Conservation (phyloP, 2,113 vertebrate genomes). For the Orycteropus afer region DNA sequence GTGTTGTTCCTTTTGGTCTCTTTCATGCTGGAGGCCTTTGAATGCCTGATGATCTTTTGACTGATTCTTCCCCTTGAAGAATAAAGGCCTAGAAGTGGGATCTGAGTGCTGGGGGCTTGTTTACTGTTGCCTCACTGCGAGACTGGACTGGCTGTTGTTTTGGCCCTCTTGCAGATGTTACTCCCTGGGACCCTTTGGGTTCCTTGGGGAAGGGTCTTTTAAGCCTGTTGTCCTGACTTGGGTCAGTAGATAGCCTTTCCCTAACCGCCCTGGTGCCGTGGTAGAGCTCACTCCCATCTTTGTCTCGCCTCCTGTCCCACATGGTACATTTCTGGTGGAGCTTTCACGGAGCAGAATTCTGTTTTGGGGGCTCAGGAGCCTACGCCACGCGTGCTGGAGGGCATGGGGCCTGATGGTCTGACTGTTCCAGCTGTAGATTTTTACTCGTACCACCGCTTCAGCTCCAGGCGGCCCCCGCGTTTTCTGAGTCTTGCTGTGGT, state of each 20-base stretch:
- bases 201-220: neutral
- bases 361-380: neutral
- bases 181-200: neutral
- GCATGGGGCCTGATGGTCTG: no score
- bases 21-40: neutral
- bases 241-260: neutral
- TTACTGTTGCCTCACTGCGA: neutral
- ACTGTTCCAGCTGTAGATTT: neutral
- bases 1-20: neutral
- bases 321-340: neutral
- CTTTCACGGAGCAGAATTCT: neutral
- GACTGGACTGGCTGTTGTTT: neutral
- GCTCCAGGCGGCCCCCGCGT: neutral
- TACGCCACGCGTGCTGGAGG: neutral
- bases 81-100: neutral
- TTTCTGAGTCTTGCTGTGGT: neutral
- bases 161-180: neutral
- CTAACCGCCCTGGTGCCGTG: neutral
- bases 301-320: neutral
- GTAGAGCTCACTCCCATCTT: neutral
- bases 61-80: neutral
- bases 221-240: neutral
- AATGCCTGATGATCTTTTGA: neutral
- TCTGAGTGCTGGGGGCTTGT: neutral
- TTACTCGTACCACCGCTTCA: neutral